These are phyloP conservation scores for Lagorchestes hirsutus DNA, from an alignment of 2,797 vertebrate species.

Conservation along the genomic window DNA sequence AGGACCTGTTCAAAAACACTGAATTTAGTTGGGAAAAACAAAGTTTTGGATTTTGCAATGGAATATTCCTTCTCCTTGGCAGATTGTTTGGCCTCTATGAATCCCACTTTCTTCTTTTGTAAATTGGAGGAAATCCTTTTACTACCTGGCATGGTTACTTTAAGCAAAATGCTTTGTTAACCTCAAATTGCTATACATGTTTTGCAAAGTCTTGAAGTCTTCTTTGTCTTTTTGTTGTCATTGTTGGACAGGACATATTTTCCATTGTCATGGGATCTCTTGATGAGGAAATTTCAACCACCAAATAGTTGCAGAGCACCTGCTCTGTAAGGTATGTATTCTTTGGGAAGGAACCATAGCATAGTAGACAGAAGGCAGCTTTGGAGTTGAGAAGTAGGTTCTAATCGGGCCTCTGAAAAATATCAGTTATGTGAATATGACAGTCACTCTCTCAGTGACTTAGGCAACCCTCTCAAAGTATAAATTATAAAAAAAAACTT, in stretches of 20 bases:
- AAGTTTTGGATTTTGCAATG: not conserved
- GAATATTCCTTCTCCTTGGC: not conserved
- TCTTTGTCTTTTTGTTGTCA: not conserved
- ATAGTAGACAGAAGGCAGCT: not conserved
- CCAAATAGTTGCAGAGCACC: not conserved
- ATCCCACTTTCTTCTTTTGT: not conserved
- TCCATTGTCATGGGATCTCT: not conserved
- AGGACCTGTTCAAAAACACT: not conserved
- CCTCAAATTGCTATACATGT: not conserved
- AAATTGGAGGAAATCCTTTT: not conserved
- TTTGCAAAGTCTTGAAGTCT: not conserved
- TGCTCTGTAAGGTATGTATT: not conserved
- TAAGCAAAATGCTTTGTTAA: not conserved
- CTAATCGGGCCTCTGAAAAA: not conserved
- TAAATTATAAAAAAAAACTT: not conserved
- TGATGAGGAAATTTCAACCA: not conserved
- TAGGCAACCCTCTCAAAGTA: not conserved
- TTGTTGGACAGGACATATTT: not conserved
- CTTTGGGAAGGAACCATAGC: not conserved
- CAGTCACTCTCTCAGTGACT: not conserved
- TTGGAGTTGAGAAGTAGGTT: not conserved
- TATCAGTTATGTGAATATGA: not conserved
- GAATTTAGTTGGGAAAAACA: not conserved
- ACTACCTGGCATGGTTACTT: not conserved
- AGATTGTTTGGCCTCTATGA: not conserved